Evolutionary conservation across 2,797 vertebrate species (phyloP), one percentile per base, ranked within the genome.

Genomic region (Sebastolobus altivelis): DNA sequence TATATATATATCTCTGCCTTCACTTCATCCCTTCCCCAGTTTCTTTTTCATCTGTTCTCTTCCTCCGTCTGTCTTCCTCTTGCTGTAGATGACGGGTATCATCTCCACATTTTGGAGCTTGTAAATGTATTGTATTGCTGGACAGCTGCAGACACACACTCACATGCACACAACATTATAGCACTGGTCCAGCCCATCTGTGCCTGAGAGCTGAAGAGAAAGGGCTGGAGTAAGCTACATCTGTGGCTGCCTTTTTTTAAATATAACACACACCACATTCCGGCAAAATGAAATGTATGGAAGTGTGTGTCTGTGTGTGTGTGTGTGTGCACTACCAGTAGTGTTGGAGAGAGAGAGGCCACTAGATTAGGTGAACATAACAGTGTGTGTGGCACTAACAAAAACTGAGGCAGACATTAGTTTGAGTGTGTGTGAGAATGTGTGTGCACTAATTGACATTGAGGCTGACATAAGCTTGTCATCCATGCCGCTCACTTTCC

Each of bases 361-460:
- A 33, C 37, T 52, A 52, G 14, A 71, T 61, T 62, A 75, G 49
- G 25, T 66, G 54, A 73, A 43, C 35, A 22, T 20, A 54, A 29
- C 40, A 16, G 40, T 70, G 59, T 65, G 62, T 58, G n/a, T 63
- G 58, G 58, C 68, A n/a, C 49, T 65, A 61, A 77, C 33, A 72
- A 38, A 52, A 63, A 84, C 29, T 61, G 56, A 20, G 20, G 49
- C 49, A 49, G 78, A 46, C 73, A 55, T 61, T 59, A 40, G 60
- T 22, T 38, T 18, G 27, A 6, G 72, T 59, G 61, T 68, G 69
- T 72, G 66, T 37, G 66, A 18, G 40, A 10, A 20, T 65, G 46
- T 65, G 55, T 35, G 65, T 40, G 52, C 35, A 66, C 71, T 91
- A 89, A 89, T 91, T 90, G 88, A 85, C 88, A 89, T 82, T 90